Base-by-base conservation (phyloP, 2,797 vertebrate species). In the Oryzias dopingdopingensis region DNA sequence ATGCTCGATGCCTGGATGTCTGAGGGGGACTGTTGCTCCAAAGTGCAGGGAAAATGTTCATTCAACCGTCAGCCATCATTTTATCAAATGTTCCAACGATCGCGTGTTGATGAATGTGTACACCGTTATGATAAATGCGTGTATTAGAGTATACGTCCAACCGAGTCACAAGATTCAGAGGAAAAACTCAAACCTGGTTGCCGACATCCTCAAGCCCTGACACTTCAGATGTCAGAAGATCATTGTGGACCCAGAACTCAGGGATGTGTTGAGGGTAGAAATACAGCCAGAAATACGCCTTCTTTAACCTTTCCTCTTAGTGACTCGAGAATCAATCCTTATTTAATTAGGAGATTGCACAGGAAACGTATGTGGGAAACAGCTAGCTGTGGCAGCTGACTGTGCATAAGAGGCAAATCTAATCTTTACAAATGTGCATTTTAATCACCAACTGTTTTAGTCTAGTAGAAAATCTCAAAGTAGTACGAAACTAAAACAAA, bases 31-130 rank as follows among this genome's bases (percentile, higher is more conserved):
- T 76, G 67, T 77, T 71, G 16, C 54, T 67, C 52, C 70, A 52
- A 60, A 74, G 59, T 76, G 71, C 72, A 82, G 75, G 71, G 71
- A 76, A 75, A 74, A 77, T 59, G 58, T 74, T 50, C 42, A 56
- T 26, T 52, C 14, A 65, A 52, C 40, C 50, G 57, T 65, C 52
- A 62, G 20, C 29, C 42, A 45, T 69, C 49, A 43, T n/a, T 18
- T 59, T 65, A 50, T 49, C 26, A 59, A 29, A 55, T 49, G 53
- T 56, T 55, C 29, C 29, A 57, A 55, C 20, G 24, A 77, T 57
- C 50, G 45, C 44, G 29, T 57, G 26, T 72, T n/a, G 46, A 15
- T 71, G 23, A 55, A 43, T 61, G 66, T 56, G 49, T 56, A 47
- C 26, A 44, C 66, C 53, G 45, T 37, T 58, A 57, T 45, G 12